A percentile compares a stretch with the other conserved stretches of the same genome.
phyloP scores from a whole-genome alignment of 2,797 vertebrate genomes.

The Artibeus jamaicensis region DNA sequence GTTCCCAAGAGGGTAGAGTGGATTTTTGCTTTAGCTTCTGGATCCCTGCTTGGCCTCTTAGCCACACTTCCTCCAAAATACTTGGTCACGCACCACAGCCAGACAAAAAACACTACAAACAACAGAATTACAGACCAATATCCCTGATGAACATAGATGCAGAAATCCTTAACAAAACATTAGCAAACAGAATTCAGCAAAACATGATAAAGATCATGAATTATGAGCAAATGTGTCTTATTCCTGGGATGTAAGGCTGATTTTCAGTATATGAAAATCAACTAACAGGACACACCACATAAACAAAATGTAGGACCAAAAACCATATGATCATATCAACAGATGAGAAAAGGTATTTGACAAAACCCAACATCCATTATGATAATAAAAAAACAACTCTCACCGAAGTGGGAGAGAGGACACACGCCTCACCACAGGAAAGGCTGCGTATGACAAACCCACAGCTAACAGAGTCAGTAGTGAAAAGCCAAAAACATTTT shows the following conservation, averaged over 20 bases:
- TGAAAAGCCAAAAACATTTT: background rate
- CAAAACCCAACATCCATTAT: background rate
- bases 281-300: background rate
- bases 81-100: background rate
- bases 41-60: background rate
- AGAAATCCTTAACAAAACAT: background rate
- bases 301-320: background rate
- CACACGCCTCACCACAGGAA: background rate
- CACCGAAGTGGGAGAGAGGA: background rate
- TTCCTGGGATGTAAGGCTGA: background rate
- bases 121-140: background rate
- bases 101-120: background rate
- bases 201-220: background rate
- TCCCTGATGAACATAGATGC: background rate
- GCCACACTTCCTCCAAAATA: background rate
- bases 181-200: background rate
- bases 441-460: background rate
- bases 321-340: background rate
- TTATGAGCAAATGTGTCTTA: background rate
- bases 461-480: background rate
- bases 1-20: background rate
- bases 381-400: background rate
- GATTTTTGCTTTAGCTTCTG: background rate
- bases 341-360: background rate
- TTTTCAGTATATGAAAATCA: background rate